A percentile compares a stretch with the other conserved stretches of the same genome.
Conservation (phyloP, 2,113 vertebrate species). For the Ursus arctos region DNA sequence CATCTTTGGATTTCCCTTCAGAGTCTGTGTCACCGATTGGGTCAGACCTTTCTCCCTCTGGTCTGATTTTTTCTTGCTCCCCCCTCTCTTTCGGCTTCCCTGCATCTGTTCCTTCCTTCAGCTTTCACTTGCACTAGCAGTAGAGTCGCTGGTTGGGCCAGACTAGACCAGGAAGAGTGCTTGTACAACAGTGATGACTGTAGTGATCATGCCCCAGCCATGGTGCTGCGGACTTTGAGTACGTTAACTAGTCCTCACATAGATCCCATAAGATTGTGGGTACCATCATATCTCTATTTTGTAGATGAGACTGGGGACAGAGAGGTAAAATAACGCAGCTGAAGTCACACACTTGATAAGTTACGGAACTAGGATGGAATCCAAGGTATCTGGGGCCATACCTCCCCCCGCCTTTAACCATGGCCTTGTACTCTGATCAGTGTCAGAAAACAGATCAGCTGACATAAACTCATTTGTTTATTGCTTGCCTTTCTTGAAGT, state of each 20-base stretch:
- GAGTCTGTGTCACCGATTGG: background rate
- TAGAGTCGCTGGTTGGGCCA: background rate
- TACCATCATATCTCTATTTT: background rate
- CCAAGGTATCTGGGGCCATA: background rate
- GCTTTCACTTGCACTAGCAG: background rate
- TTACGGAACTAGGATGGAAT: background rate
- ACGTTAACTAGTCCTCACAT: background rate
- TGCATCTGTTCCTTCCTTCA: background rate
- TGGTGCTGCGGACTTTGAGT: background rate
- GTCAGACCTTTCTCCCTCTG: background rate
- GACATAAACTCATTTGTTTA: background rate
- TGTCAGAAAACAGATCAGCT: background rate
- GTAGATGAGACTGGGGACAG: background rate
- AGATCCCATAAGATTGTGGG: background rate
- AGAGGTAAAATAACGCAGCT: background rate
- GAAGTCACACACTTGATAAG: background rate
- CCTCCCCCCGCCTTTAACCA: background rate
- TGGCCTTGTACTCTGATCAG: background rate
- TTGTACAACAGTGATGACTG: background rate
- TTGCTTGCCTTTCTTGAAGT: background rate
- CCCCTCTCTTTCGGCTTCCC: background rate
- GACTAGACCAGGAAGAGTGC: background rate
- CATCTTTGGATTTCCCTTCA: background rate
- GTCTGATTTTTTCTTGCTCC: background rate
- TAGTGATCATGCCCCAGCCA: background rate